Evolutionary conservation across 1,140 invertebrate species (phyloP).

Genomic region (Gryllus bimaculatus): DNA sequence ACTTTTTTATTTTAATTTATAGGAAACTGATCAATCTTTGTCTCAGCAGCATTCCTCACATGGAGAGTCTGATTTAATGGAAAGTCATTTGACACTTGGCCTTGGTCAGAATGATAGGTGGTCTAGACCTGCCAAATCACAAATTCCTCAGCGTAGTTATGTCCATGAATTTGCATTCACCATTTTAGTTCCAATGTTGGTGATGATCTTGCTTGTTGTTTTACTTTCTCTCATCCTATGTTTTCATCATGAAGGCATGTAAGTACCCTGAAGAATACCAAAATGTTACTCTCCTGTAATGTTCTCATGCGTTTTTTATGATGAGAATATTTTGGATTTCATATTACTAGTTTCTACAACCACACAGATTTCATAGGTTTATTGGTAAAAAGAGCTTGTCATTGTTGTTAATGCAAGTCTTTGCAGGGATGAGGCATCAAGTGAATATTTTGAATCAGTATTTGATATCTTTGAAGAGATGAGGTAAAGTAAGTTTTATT

Average conservation of each 20-base stretch:
- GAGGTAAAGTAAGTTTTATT: not conserved
- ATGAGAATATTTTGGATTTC: not conserved
- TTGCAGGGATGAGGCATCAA: constrained; percentile 24
- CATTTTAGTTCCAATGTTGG: constrained; percentile 55
- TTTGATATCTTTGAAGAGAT: constrained; percentile 26
- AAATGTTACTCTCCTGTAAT: not conserved
- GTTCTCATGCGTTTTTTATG: not conserved
- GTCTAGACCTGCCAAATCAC: constrained; percentile 43
- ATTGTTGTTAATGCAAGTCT: constrained; percentile 7
- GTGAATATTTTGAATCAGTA: constrained; percentile 26
- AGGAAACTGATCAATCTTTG: constrained; percentile 8
- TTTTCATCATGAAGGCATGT: constrained; percentile 68
- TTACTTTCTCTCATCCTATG: constrained; percentile 63
- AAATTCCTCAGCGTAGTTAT: constrained; percentile 60
- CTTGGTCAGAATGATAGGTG: constrained; percentile 30
- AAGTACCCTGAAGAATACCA: constrained; percentile 37
- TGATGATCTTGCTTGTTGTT: constrained; percentile 54
- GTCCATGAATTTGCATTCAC: constrained; percentile 57
- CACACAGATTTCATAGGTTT: not conserved
- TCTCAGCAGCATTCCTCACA: constrained; percentile 9
- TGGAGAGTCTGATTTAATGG: not conserved
- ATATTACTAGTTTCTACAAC: not conserved
- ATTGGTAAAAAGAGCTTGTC: not conserved
- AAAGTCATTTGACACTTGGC: not conserved
- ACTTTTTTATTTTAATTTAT: not conserved